Evolutionary conservation across 2,888 invertebrate species (phyloP).

Genomic region (Acanthosepion lycidas): DNA sequence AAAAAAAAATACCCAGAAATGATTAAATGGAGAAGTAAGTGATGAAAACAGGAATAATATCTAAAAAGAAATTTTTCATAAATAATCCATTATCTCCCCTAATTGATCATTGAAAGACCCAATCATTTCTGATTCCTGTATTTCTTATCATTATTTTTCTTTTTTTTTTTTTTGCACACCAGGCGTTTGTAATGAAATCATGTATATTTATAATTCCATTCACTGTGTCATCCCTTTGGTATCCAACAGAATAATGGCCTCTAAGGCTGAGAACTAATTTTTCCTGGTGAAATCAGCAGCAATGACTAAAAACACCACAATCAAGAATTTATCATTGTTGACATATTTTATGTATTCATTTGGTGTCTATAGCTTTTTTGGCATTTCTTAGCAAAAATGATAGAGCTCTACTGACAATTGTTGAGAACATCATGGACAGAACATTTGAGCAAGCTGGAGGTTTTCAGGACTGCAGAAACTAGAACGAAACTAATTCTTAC

Average conservation of each 20-base stretch:
- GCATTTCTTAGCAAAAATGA: too few relatives aligned
- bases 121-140: background rate
- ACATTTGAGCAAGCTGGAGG: too few relatives aligned
- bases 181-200: slow-evolving; percentile 10
- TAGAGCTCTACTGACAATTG: too few relatives aligned
- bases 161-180: background rate
- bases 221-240: slow-evolving; percentile 13
- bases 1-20: too few relatives aligned
- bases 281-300: background rate
- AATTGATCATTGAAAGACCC: slow-evolving; percentile 10
- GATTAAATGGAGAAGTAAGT: background rate
- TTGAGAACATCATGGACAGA: too few relatives aligned
- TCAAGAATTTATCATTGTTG: too few relatives aligned
- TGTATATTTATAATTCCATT: slow-evolving; percentile 33
- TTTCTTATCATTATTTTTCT: background rate
- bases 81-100: slow-evolving; percentile 33
- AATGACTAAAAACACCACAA: background rate
- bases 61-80: background rate
- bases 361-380: too few relatives aligned
- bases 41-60: background rate
- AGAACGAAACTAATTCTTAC: too few relatives aligned
- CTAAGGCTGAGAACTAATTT: background rate
- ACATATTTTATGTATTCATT: too few relatives aligned
- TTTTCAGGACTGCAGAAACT: too few relatives aligned
- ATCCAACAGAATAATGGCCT: background rate